phyloP scores from a whole-genome alignment of 30 jellyfish, hydroid and myxozoan species.

The Rhopilema esculentum region DNA sequence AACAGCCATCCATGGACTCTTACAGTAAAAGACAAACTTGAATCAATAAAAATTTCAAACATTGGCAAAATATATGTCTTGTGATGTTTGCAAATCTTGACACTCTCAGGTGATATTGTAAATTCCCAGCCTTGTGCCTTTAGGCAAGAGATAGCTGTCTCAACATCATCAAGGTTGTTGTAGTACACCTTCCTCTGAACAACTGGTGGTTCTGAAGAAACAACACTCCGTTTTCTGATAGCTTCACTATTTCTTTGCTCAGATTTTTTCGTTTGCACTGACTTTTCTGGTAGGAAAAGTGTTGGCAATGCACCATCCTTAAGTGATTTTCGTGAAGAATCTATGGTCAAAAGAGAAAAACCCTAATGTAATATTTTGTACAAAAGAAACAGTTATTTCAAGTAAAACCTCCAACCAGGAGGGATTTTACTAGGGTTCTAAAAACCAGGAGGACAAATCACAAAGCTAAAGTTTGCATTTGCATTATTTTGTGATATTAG shows the following conservation, averaged over 20 bases:
- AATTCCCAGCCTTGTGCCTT: constrained; percentile 8
- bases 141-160: neutral
- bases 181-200: neutral
- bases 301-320: constrained; percentile 12
- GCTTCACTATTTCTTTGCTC: neutral
- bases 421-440: no score
- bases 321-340: constrained; percentile 3
- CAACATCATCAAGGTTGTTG: constrained; percentile 6
- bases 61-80: constrained; percentile 6
- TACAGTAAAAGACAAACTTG: constrained; percentile 12
- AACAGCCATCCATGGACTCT: constrained; percentile 58
- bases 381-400: no score
- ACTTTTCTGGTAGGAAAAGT: neutral
- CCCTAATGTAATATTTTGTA: no score
- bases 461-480: no score
- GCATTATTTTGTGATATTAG: no score
- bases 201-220: no score
- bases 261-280: neutral
- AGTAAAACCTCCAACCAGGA: no score
- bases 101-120: neutral
- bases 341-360: no score
- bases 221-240: neutral
- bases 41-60: constrained; percentile 23
- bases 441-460: no score
- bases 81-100: neutral